These are phyloP conservation scores for Tubulanus polymorphus DNA, from an alignment of 2,888 invertebrate species.

Conservation along the genomic window DNA sequence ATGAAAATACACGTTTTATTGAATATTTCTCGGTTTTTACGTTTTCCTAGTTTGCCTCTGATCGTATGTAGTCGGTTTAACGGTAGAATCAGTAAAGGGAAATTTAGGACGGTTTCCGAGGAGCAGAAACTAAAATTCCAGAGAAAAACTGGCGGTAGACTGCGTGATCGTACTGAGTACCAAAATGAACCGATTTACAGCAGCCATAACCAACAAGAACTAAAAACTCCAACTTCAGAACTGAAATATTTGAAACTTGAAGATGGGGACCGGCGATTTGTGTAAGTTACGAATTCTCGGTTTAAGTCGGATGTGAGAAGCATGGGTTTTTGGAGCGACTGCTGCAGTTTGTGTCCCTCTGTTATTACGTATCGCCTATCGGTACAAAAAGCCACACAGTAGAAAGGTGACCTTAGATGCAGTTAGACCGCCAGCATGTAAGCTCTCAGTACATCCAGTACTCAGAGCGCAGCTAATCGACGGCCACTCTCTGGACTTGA, in stretches of 20 bases:
- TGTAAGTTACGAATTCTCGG: background rate
- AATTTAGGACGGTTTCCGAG: too few species aligned
- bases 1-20: background rate
- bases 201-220: background rate
- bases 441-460: too few species aligned
- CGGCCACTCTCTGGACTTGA: too few species aligned
- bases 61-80: background rate
- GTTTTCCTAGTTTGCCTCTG: background rate
- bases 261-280: background rate
- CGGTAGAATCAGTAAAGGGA: too few species aligned
- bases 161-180: background rate
- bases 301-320: too few species aligned
- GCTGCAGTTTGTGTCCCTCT: background rate
- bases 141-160: background rate
- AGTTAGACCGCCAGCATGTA: too few species aligned
- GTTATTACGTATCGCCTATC: background rate
- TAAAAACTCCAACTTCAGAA: background rate
- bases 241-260: background rate
- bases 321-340: background rate
- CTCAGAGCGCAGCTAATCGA: too few species aligned
- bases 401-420: too few species aligned
- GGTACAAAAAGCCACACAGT: too few species aligned
- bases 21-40: too few species aligned
- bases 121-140: background rate
- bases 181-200: background rate